Percentiles rank a stretch among this genome's conserved stretches.
Evolutionary conservation across 2,888 invertebrate genomes (phyloP).

Genomic region (Steinernema hermaphroditum): DNA sequence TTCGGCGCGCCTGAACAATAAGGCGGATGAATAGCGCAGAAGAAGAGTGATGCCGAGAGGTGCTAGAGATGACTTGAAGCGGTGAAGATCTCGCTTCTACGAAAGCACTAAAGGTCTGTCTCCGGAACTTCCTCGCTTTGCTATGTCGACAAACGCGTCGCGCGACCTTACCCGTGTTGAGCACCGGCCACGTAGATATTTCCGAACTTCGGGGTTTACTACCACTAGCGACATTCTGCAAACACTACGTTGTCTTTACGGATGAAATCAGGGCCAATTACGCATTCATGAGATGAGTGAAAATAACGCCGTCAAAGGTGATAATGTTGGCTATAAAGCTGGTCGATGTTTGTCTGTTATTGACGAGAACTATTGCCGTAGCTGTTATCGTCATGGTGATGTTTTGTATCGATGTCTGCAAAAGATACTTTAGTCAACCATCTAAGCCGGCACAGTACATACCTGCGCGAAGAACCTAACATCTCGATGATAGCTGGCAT

Average conservation of each 20-base stretch:
- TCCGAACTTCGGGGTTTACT: background rate
- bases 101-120: no score
- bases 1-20: no score
- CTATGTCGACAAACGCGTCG: no score
- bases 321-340: background rate
- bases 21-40: no score
- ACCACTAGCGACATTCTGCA: background rate
- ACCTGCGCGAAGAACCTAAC: constrained; percentile 12
- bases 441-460: no score
- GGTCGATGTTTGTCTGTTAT: background rate
- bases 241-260: no score
- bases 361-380: background rate
- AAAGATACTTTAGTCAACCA: background rate
- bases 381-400: background rate
- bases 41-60: no score
- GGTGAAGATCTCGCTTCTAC: no score
- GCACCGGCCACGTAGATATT: background rate
- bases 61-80: no score
- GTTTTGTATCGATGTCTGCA: constrained; percentile 1
- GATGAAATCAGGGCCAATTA: background rate
- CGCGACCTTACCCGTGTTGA: no score
- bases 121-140: no score
- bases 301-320: background rate
- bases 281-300: background rate
- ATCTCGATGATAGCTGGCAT: background rate